Percentiles rank a stretch among this genome's conserved stretches.
phyloP scores from a whole-genome alignment of 1,140 invertebrate genomes.

The Procambarus clarkii region DNA sequence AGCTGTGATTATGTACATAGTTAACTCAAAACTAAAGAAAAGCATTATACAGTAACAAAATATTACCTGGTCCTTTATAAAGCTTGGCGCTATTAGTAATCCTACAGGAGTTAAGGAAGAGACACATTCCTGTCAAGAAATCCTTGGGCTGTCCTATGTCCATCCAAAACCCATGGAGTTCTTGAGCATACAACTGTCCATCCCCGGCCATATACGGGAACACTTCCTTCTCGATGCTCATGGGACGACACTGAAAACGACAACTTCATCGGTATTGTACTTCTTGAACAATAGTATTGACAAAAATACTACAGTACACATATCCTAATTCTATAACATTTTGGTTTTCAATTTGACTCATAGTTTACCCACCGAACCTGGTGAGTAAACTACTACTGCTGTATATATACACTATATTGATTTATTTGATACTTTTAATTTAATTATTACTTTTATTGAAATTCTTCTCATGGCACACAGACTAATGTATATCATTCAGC shows the following conservation, averaged over 20 bases:
- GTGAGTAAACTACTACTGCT: too few species aligned
- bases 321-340: too few species aligned
- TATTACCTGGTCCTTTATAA: conserved; percentile 82
- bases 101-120: conserved; percentile 86
- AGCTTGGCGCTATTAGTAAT: conserved; percentile 84
- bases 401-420: too few species aligned
- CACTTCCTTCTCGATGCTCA: conserved; percentile 99
- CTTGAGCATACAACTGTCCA: conserved; percentile 93
- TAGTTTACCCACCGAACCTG: too few species aligned
- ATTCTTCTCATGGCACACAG: too few species aligned
- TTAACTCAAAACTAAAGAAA: too few species aligned
- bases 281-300: background rate
- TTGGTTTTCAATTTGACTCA: too few species aligned
- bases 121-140: conserved; percentile 92
- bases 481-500: too few species aligned
- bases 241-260: conserved; percentile 84
- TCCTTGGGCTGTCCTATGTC: conserved; percentile 99
- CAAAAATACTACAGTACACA: too few species aligned
- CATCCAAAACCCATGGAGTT: conserved; percentile 99
- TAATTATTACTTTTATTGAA: too few species aligned
- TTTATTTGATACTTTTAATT: too few species aligned
- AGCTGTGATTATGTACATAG: too few species aligned
- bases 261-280: background rate
- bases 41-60: background rate
- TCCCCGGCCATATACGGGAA: conserved; percentile 96